phyloP scores from a whole-genome alignment of 2,888 invertebrate genomes.

The Epinotia nisella region DNA sequence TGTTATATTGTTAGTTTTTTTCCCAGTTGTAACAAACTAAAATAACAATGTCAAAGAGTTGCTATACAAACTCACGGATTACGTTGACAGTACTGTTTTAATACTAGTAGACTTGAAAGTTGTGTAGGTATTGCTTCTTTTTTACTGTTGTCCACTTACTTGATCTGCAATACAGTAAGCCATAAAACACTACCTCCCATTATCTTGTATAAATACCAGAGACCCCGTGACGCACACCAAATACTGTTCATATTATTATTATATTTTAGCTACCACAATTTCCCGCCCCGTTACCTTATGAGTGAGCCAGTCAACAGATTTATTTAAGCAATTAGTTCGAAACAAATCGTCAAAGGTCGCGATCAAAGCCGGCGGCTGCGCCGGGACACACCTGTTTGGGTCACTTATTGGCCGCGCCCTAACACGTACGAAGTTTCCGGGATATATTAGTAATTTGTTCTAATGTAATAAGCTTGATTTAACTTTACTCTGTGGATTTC shows the following conservation, averaged over 20 bases:
- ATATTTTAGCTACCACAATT: background rate
- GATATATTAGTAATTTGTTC: background rate
- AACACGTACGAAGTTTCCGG: constrained; percentile 15
- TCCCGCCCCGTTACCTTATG: constrained; percentile 5
- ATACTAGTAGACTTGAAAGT: no score
- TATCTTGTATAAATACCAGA: background rate
- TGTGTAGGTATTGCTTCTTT: no score
- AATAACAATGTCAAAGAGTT: no score
- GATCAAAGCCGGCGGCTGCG: constrained; percentile 33
- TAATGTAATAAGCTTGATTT: background rate
- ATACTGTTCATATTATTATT: background rate
- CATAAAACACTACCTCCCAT: background rate
- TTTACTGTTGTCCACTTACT: background rate
- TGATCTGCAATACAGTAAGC: background rate
- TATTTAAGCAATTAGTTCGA: constrained; percentile 40
- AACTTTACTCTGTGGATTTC: background rate
- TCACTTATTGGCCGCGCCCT: constrained; percentile 24
- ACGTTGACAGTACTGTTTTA: no score
- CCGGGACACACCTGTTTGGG: constrained; percentile 45
- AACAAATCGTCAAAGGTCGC: constrained; percentile 43
- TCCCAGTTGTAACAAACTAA: no score
- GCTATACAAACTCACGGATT: no score
- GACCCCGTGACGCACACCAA: background rate
- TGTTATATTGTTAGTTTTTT: no score
- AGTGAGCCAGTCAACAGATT: constrained; percentile 25